Percentiles rank a stretch among this genome's conserved stretches.
Evolutionary conservation across 1,140 invertebrate genomes (phyloP).

Genomic region (Neodiprion fabricii): DNA sequence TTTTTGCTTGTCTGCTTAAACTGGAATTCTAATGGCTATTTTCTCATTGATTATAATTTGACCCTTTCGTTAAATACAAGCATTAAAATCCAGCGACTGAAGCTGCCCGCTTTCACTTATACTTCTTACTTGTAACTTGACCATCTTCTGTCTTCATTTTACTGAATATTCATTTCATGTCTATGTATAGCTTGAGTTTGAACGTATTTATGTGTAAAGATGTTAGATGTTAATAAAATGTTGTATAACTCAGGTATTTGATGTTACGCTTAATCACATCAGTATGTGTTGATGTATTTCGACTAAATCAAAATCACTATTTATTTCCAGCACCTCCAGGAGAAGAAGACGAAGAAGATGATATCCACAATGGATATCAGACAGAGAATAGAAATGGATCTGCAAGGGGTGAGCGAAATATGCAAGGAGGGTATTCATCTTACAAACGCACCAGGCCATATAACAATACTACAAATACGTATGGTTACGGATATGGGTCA

Average conservation of each 20-base stretch:
- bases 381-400: slow-evolving; percentile 42
- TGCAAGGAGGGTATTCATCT: slow-evolving; percentile 17
- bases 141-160: too few relatives aligned
- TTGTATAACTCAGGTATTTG: too few relatives aligned
- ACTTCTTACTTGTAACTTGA: too few relatives aligned
- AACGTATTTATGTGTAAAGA: background rate
- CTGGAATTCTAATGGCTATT: too few relatives aligned
- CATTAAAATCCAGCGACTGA: too few relatives aligned
- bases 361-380: slow-evolving; percentile 43
- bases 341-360: slow-evolving; percentile 57
- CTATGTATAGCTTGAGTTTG: background rate
- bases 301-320: background rate
- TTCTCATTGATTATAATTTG: too few relatives aligned
- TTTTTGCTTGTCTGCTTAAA: too few relatives aligned
- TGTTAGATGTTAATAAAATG: too few relatives aligned
- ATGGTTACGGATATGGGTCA: background rate
- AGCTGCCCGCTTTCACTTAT: too few relatives aligned
- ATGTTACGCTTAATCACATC: too few relatives aligned
- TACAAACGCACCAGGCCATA: slow-evolving; percentile 2
- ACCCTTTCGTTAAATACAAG: too few relatives aligned
- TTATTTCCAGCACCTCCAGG: slow-evolving; percentile 50
- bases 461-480: background rate
- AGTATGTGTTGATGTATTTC: too few relatives aligned
- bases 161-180: background rate
- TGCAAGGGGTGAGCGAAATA: slow-evolving; percentile 29